Evolutionary conservation across 2,113 vertebrate species (phyloP).

Genomic region (Hippocampus abdominalis): DNA sequence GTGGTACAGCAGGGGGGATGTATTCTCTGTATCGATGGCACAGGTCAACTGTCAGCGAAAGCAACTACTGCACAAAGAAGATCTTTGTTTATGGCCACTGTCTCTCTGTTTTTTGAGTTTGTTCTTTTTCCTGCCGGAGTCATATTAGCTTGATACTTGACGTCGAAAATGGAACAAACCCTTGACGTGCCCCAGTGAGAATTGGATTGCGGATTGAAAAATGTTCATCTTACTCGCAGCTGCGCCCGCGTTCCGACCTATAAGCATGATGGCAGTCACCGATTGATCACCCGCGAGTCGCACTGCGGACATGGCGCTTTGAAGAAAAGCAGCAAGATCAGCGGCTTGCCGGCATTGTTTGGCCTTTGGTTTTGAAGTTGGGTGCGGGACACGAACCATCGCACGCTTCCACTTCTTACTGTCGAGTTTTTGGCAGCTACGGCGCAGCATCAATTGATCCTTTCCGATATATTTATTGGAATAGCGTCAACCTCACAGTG

Average conservation of each 20-base stretch:
- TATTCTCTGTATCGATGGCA: constrained; percentile 24
- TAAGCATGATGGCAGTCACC: constrained; percentile 33
- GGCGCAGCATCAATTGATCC: constrained; percentile 34
- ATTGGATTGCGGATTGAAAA: constrained; percentile 60
- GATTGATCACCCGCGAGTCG: constrained; percentile 46
- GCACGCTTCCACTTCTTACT: constrained; percentile 9
- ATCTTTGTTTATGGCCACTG: constrained; percentile 29
- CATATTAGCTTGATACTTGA: constrained; percentile 21
- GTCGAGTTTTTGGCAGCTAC: constrained; percentile 41
- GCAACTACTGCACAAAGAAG: constrained; percentile 32
- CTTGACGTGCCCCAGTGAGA: constrained; percentile 31
- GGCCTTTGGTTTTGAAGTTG: constrained; percentile 18
- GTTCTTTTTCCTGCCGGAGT: not conserved
- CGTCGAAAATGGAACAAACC: constrained; percentile 7
- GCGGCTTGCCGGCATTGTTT: constrained; percentile 32
- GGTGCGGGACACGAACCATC: constrained; percentile 7
- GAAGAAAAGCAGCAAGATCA: constrained; percentile 18
- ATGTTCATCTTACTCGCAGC: constrained; percentile 47
- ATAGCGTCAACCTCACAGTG: constrained; percentile 11
- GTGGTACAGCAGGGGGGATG: not conserved
- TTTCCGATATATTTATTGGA: constrained; percentile 28
- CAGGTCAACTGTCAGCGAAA: constrained; percentile 33
- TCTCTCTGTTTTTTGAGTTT: constrained; percentile 14
- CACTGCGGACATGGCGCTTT: constrained; percentile 21
- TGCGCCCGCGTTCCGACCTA: constrained; percentile 32